Evolutionary conservation across 1,140 invertebrate genomes (phyloP), one percentile per base, ranked within the genome.

Genomic region (Pseudomyrmex cubaensis): DNA sequence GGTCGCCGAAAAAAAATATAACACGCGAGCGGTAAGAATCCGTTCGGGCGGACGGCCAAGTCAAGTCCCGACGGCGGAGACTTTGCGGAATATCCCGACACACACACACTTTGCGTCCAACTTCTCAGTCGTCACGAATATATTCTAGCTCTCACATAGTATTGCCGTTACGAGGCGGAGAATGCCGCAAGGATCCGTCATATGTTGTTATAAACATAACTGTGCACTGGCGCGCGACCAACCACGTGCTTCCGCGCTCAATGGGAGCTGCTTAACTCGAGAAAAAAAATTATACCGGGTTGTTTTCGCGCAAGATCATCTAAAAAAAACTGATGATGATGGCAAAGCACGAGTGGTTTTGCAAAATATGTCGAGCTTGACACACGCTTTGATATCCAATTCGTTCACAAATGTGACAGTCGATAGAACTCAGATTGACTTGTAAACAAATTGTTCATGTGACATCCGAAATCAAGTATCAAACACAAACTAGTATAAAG

Each of bases 131-230:
- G 70, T 82, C 85, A 83, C 73, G 15, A 13, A 75, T 35, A 46
- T 83, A 12, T 25, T 87, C 75, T 59, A 84, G 52, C 10, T 63
- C 57, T 7, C 59, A 83, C 89, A 90, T 87, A 85, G 74, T 77
- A 88, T 85, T 80, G 57, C 70, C 54, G 82, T 90, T 90, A 90
- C 89, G 89, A 90, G 84, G 78, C 89, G 54, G 72, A 35, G 35
- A 89, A 89, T 90, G 82, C 86, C 86, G 80, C 78, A 74, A 70
- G 69, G 64, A 82, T 84, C 76, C 56, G 77, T 88, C 73, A 84
- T 88, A 88, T 78, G 78, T 87, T 88, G 88, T 90, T 88, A 90
- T 90, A 88, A 90, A 90, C 90, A 90, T 90, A 91, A 89, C 87
- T 90, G 82, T 10, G 66, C 62, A 46, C 56, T 90, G 88, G 90